Evolutionary conservation across 2,888 invertebrate species (phyloP), one percentile per base, ranked within the genome.

Genomic region (Eueremaeus valkanovi): DNA sequence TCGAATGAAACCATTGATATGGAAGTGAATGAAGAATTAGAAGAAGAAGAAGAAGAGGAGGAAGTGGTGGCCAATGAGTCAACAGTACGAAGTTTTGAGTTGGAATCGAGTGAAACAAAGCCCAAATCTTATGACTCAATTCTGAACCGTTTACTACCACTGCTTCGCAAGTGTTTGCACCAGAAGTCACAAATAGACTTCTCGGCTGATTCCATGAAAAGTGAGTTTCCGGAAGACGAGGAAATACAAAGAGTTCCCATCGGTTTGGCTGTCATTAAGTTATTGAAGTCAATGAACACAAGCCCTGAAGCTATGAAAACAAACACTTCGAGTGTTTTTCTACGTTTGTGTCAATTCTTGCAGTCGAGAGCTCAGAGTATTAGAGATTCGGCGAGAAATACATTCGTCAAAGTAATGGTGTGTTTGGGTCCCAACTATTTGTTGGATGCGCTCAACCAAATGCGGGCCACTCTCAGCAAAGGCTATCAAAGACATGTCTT

Each of bases 401-500:
- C 93, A n/a, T 87, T 98, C n/a, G 90, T 92, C 80, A 92, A 93
- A 83, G 92, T 96, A 33, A 91, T 95, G 89, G 81, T 88, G 0
- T 88, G 92, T 0, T 86, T 99, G 11, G 97, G 97, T 0, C 89
- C 93, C 0, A 84, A 87, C 21, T 93, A 93, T 83, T 85, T 98
- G 77, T 87, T 88, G 9, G 86, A 89, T 80, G 84, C 97, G 29
- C 83, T 97, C 16, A 88, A 88, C 77, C 94, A 95, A 83, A 88
- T 98, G 83, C 89, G 89, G 45, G 85, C 90, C 5, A 84, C 93
- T 27, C 85, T 98, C 74, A 92, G 89, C 0, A 88, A 90, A 82
- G 98, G 98, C 16, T 98, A 92, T 82, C 95, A 96, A 84, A 89
- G 93, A 1, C 97, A 98, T 81, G 96, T 98, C 0, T 85, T 98